A percentile compares a stretch with the other conserved stretches of the same genome.
Conservation (phyloP, 2,113 vertebrate species). For the Rhinolophus ferrumequinum region DNA sequence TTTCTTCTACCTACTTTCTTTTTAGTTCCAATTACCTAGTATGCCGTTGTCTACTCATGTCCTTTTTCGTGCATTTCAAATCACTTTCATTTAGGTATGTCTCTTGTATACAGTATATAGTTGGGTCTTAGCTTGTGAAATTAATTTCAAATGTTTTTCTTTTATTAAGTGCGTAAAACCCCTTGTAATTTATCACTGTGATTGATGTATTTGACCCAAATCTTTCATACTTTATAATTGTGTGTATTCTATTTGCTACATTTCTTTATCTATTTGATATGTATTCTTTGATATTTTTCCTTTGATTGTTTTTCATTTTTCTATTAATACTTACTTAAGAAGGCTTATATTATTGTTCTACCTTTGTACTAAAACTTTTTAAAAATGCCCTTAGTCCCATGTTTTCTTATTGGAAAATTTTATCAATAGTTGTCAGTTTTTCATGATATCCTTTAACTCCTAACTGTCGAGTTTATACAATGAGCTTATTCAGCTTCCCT, state of each 20-base stretch:
- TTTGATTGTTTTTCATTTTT: background rate
- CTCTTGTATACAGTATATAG: background rate
- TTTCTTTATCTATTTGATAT: background rate
- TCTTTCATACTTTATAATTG: background rate
- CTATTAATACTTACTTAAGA: background rate
- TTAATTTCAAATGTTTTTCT: background rate
- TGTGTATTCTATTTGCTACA: background rate
- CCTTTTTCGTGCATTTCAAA: background rate
- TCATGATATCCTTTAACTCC: background rate
- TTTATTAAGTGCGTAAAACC: background rate
- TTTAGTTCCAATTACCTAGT: background rate
- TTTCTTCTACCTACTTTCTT: background rate
- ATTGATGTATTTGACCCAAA: background rate
- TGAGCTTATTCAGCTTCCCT: background rate
- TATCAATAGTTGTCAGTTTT: background rate
- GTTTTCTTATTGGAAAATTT: background rate
- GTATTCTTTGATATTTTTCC: background rate
- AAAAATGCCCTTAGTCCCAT: background rate
- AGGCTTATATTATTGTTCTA: background rate
- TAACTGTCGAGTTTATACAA: background rate
- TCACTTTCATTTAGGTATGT: background rate
- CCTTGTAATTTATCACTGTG: background rate
- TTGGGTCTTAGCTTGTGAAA: background rate
- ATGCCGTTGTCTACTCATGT: background rate
- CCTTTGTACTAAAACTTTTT: background rate